Conservation (phyloP, 92 coral and sea anemone genomes). For the Palythoa grandiflora region DNA sequence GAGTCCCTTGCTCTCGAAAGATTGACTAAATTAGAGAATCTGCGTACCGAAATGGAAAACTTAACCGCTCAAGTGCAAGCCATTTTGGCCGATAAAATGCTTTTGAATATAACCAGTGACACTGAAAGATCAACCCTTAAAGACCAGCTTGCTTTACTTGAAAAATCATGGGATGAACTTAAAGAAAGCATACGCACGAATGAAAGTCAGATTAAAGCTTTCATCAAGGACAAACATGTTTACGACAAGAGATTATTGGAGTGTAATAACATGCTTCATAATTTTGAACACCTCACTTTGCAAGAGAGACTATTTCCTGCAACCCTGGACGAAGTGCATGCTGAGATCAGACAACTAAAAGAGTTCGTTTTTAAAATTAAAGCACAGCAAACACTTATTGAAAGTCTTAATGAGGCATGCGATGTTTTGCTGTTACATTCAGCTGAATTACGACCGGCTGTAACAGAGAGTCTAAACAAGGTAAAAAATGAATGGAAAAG, state of each 20-base stretch:
- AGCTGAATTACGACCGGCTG: slow-evolving; percentile 37
- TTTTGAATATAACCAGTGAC: neutral
- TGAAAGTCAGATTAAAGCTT: neutral
- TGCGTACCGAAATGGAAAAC: neutral
- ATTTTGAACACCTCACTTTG: neutral
- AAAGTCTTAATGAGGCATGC: slow-evolving; percentile 56
- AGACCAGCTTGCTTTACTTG: slow-evolving; percentile 12
- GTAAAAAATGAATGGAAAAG: slow-evolving; percentile 64
- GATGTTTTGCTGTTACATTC: slow-evolving; percentile 44
- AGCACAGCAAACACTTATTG: slow-evolving; percentile 55
- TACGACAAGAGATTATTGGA: slow-evolving; percentile 29
- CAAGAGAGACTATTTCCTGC: slow-evolving; percentile 4
- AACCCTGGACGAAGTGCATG: slow-evolving; percentile 25
- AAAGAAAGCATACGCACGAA: neutral
- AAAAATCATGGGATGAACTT: slow-evolving; percentile 23
- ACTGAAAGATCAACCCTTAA: neutral
- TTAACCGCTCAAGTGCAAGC: slow-evolving; percentile 24
- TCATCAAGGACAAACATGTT: slow-evolving; percentile 28
- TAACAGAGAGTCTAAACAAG: slow-evolving; percentile 44
- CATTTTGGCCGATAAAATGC: slow-evolving; percentile 18
- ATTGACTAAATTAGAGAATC: neutral
- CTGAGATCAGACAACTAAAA: slow-evolving; percentile 29
- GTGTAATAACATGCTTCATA: slow-evolving; percentile 12
- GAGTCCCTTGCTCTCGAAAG: slow-evolving; percentile 4
- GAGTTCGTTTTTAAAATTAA: slow-evolving; percentile 42